These are phyloP conservation scores for Squalus acanthias DNA, from an alignment of 2,797 vertebrate species.

Conservation along the genomic window DNA sequence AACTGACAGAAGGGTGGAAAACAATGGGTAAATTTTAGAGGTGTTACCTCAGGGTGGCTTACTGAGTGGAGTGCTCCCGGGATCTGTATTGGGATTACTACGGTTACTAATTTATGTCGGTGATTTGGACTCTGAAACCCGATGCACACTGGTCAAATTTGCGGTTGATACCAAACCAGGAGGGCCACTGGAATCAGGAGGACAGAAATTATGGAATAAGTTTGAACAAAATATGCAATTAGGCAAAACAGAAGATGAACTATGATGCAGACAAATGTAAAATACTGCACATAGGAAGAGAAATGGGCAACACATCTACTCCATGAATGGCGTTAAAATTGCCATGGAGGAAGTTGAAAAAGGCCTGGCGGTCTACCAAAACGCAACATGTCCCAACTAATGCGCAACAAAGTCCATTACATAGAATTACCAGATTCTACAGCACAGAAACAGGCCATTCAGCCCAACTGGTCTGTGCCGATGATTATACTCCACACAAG, in stretches of 20 bases:
- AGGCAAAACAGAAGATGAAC: neutral
- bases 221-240: neutral
- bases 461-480: neutral
- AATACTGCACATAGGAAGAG: neutral
- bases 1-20: neutral
- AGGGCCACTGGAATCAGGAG: neutral
- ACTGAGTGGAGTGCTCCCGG: neutral
- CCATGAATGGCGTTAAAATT: neutral
- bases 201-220: neutral
- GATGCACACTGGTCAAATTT: neutral
- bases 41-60: neutral
- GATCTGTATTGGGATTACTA: neutral
- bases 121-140: neutral
- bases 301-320: neutral
- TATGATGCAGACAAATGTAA: neutral
- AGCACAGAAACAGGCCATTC: neutral
- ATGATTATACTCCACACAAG: neutral
- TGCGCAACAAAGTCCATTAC: neutral
- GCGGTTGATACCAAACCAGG: neutral
- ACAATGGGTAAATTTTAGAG: neutral
- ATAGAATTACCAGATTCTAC: neutral
- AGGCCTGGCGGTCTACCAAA: neutral
- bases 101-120: neutral
- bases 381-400: neutral
- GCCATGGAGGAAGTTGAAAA: neutral